phyloP scores from a whole-genome alignment of 2,888 invertebrate species.

The Macrostomum cliftonense region DNA sequence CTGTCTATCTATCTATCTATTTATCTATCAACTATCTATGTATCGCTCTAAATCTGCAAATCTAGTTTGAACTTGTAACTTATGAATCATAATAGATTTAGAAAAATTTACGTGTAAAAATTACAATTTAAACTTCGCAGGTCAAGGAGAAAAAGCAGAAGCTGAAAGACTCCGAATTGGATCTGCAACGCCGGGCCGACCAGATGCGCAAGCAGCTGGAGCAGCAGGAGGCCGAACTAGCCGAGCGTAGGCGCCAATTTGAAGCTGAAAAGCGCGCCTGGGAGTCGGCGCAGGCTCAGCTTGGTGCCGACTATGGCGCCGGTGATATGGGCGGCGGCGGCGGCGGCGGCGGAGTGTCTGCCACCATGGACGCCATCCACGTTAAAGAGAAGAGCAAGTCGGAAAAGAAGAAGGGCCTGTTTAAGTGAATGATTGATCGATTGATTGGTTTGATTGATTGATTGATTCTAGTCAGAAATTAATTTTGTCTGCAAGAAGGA shows the following conservation, averaged over 20 bases:
- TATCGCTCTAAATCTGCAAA: no score
- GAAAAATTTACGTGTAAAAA: no score
- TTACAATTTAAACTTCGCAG: no score
- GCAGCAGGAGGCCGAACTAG: constrained; percentile 71
- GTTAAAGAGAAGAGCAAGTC: background rate
- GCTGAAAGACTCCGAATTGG: constrained; percentile 77
- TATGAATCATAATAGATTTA: no score
- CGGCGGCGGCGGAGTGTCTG: no score
- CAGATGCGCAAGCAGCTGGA: constrained; percentile 57
- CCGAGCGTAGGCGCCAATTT: constrained; percentile 65
- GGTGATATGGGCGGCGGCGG: background rate
- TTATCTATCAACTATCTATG: no score
- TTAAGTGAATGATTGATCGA: background rate
- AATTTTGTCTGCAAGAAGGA: no score
- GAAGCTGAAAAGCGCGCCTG: constrained; percentile 65
- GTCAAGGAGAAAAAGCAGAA: constrained; percentile 79
- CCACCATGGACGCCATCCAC: background rate
- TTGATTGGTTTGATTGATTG: background rate
- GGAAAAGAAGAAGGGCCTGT: background rate
- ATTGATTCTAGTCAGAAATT: no score
- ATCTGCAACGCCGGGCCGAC: constrained; percentile 73
- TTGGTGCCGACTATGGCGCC: background rate
- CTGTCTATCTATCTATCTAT: no score
- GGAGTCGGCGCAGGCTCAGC: constrained; percentile 48
- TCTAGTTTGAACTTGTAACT: no score